Evolutionary conservation across 2,113 vertebrate species (phyloP).

Genomic region (Rattus rattus): DNA sequence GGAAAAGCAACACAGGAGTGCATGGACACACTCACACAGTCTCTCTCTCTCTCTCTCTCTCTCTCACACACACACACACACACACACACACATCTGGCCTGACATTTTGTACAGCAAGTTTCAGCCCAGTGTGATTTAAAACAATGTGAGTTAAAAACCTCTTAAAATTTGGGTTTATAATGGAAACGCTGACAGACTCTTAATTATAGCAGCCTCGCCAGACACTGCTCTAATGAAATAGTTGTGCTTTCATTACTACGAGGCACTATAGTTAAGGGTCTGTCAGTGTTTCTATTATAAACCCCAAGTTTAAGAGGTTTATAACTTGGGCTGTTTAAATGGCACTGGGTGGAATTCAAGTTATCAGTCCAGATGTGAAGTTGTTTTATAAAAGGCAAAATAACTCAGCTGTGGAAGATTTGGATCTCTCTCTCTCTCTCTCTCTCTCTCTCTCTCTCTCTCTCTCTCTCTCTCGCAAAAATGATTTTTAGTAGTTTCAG

Average conservation of each 20-base stretch:
- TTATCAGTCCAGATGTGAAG: conserved; percentile 87
- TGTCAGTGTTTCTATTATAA: conserved; percentile 86
- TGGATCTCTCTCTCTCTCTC: conserved; percentile 2
- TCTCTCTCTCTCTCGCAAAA: conserved; percentile 66
- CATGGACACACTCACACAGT: too few species aligned
- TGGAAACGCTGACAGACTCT: conserved; percentile 87
- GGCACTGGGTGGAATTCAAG: conserved; percentile 85
- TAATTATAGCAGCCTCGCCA: conserved; percentile 86
- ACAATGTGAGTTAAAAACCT: conserved; percentile 84
- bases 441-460: conserved; percentile 51
- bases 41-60: too few species aligned
- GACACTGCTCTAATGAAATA: conserved; percentile 80
- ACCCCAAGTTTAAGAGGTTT: conserved; percentile 87
- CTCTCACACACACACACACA: neutral
- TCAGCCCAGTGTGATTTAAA: conserved; percentile 83
- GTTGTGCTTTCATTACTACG: conserved; percentile 83
- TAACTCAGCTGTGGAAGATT: conserved; percentile 83
- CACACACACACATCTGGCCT: conserved; percentile 72
- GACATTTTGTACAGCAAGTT: conserved; percentile 77
- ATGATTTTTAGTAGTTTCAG: conserved; percentile 84
- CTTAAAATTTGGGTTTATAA: conserved; percentile 86
- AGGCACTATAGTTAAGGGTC: conserved; percentile 86
- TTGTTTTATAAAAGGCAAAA: conserved; percentile 82
- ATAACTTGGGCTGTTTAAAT: conserved; percentile 87
- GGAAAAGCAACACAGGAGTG: conserved; percentile 28